phyloP scores from a whole-genome alignment of 2,797 vertebrate genomes.

The Pseudopleuronectes americanus region DNA sequence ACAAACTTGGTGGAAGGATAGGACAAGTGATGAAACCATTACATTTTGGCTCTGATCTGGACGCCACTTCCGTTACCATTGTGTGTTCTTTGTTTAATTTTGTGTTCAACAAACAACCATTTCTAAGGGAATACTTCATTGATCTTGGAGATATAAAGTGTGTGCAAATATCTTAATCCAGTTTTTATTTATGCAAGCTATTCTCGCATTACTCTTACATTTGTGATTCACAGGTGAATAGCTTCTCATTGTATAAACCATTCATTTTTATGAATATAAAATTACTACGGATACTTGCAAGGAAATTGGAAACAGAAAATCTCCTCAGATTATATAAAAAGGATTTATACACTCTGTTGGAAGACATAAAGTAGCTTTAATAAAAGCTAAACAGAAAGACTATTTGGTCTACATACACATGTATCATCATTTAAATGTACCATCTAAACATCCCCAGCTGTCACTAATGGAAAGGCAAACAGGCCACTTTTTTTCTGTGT shows the following conservation, averaged over 20 bases:
- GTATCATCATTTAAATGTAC: slow-evolving; percentile 50
- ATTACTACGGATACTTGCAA: neutral
- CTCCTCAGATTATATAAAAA: too few species aligned
- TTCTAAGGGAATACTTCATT: too few species aligned
- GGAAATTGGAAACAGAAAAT: too few species aligned
- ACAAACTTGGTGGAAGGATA: too few species aligned
- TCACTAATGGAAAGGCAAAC: slow-evolving; percentile 66
- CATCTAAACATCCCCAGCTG: slow-evolving; percentile 61
- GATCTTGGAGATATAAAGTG: too few species aligned
- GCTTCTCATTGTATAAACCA: neutral
- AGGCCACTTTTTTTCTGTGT: slow-evolving; percentile 42
- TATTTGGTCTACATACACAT: slow-evolving; percentile 15
- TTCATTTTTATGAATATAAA: neutral
- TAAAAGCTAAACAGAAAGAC: slow-evolving; percentile 10
- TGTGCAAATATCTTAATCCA: too few species aligned
- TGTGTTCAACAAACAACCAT: too few species aligned
- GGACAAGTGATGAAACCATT: too few species aligned
- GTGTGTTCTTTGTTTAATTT: too few species aligned
- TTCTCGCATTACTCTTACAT: neutral
- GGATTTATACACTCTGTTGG: neutral
- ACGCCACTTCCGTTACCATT: too few species aligned
- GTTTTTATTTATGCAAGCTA: too few species aligned
- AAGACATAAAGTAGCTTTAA: slow-evolving; percentile 2
- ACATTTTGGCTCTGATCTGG: too few species aligned
- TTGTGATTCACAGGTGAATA: neutral